phyloP scores from a whole-genome alignment of 2,113 vertebrate genomes.

The Grantiella picta region DNA sequence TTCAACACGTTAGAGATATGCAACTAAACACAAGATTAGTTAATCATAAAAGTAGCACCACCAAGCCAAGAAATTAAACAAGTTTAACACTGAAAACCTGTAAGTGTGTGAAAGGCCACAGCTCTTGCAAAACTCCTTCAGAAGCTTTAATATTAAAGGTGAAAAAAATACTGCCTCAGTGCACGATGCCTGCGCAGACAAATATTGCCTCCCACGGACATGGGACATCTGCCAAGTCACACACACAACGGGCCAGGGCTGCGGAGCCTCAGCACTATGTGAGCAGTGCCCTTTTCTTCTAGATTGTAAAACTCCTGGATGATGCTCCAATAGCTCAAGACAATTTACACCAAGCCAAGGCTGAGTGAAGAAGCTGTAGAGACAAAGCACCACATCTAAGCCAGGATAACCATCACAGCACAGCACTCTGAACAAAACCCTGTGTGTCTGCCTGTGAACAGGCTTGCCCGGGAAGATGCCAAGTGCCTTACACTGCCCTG shows the following conservation, averaged over 20 bases:
- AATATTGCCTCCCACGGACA: background rate
- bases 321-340: background rate
- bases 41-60: constrained; percentile 6
- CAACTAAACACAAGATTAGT: constrained; percentile 12
- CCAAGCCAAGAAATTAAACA: constrained; percentile 17
- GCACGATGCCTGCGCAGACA: background rate
- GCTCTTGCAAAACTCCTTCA: constrained; percentile 55
- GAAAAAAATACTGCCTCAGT: background rate
- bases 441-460: rapidly evolving
- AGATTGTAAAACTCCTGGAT: rapidly evolving
- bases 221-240: background rate
- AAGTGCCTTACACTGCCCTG: background rate
- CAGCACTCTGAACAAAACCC: background rate
- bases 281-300: background rate
- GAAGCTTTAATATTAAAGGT: background rate
- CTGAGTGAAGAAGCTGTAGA: background rate
- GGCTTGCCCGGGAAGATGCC: background rate
- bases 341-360: background rate
- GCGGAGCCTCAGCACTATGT: rapidly evolving
- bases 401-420: background rate
- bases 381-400: background rate
- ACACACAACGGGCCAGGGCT: background rate
- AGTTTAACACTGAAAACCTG: constrained; percentile 48
- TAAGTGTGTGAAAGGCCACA: constrained; percentile 69
- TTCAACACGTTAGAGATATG: constrained; percentile 1